These are phyloP conservation scores for Zelleria hepariella DNA, from an alignment of 2,888 invertebrate species.

Conservation along the genomic window DNA sequence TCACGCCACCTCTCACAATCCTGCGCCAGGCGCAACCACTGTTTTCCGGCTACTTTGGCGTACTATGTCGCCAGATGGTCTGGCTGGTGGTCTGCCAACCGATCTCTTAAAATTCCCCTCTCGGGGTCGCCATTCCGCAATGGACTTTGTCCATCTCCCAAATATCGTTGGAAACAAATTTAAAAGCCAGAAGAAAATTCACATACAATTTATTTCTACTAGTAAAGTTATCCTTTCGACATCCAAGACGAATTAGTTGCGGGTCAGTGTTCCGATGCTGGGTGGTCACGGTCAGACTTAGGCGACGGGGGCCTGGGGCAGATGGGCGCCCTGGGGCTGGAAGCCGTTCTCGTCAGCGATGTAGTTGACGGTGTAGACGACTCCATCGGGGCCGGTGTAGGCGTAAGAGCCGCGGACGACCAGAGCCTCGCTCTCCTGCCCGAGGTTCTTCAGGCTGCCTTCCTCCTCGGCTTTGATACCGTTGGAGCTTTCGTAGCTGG, in stretches of 20 bases:
- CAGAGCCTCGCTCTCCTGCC: constrained; percentile 52
- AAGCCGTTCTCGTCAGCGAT: constrained; percentile 68
- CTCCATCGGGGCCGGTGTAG: constrained; percentile 58
- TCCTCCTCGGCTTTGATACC: constrained; percentile 35
- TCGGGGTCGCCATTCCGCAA: no score
- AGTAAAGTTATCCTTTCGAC: background rate
- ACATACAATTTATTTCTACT: background rate
- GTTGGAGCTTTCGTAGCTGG: constrained; percentile 46
- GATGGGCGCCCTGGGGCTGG: constrained; percentile 47
- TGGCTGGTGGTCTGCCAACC: no score
- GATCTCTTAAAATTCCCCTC: no score
- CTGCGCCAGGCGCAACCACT: no score
- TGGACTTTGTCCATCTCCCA: no score
- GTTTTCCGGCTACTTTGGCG: no score
- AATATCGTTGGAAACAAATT: no score
- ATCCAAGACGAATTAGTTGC: background rate
- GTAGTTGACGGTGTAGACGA: constrained; percentile 57
- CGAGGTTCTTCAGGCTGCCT: constrained; percentile 51
- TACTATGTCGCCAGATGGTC: no score
- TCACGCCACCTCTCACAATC: no score
- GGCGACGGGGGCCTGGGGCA: constrained; percentile 23
- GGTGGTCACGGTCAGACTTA: background rate
- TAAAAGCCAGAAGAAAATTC: background rate
- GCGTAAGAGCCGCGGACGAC: constrained; percentile 60
- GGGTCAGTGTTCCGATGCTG: constrained; percentile 3